A percentile compares a stretch with the other conserved stretches of the same genome.
Evolutionary conservation across 2,113 vertebrate genomes (phyloP).

Genomic region (Seriola quinqueradiata): DNA sequence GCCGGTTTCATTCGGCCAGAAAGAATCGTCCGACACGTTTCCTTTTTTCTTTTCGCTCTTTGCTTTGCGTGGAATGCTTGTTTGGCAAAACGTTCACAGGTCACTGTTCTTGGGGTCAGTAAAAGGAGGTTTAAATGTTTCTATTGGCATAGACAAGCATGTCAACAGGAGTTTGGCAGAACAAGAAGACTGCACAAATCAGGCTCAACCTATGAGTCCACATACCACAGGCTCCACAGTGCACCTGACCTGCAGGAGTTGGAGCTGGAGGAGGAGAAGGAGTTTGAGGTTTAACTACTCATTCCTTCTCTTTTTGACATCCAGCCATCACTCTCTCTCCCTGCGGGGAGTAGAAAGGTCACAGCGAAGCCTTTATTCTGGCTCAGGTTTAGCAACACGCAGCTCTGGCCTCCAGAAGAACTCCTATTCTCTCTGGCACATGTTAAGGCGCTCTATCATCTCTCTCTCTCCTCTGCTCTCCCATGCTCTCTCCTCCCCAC

Average conservation of each 20-base stretch:
- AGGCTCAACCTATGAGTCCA: constrained; percentile 34
- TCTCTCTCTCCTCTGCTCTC: constrained; percentile 33
- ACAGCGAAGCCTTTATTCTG: constrained; percentile 61
- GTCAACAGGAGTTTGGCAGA: constrained; percentile 67
- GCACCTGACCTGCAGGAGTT: constrained; percentile 67
- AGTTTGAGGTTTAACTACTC: constrained; percentile 58
- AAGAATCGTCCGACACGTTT: constrained; percentile 22
- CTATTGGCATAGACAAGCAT: constrained; percentile 54
- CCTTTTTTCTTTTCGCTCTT: background rate
- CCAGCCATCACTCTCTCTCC: constrained; percentile 58
- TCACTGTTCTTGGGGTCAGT: constrained; percentile 41
- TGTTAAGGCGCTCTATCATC: constrained; percentile 61
- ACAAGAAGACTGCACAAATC: constrained; percentile 25
- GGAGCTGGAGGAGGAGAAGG: constrained; percentile 23
- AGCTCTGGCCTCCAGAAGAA: constrained; percentile 69
- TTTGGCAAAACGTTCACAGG: constrained; percentile 20
- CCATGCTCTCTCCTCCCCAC: constrained; percentile 39
- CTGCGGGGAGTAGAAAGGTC: constrained; percentile 65
- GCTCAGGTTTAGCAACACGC: constrained; percentile 43
- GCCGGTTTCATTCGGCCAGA: constrained; percentile 21
- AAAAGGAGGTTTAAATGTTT: constrained; percentile 52
- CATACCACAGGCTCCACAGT: constrained; percentile 28
- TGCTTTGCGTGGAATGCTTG: constrained; percentile 16
- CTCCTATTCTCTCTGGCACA: constrained; percentile 72
- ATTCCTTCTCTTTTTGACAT: constrained; percentile 54